Percentiles rank a stretch among this genome's conserved stretches.
Conservation (phyloP, 2,888 invertebrate species). For the Perdita meconis region DNA sequence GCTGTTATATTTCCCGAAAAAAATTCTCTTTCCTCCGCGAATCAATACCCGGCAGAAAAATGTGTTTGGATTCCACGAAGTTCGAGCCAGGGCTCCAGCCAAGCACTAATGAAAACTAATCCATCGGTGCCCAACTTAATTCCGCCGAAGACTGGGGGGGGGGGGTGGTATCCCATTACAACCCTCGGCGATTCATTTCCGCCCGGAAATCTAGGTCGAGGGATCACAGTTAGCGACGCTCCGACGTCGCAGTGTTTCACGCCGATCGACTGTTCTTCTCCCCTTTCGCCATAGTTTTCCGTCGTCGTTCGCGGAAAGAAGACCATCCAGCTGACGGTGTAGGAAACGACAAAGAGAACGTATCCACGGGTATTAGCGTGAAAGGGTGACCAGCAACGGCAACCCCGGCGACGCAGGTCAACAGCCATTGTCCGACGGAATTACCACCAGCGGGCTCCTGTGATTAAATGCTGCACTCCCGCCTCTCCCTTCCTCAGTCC, state of each 20-base stretch:
- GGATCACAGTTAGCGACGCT: background rate
- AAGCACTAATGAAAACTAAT: background rate
- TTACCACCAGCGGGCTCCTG: conserved; percentile 72
- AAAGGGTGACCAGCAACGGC: conserved; percentile 59
- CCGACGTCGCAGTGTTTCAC: background rate
- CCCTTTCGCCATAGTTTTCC: conserved; percentile 16
- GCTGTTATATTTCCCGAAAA: too few species aligned
- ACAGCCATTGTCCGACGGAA: conserved; percentile 75
- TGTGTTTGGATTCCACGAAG: too few species aligned
- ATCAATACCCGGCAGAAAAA: too few species aligned
- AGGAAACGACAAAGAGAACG: conserved; percentile 27
- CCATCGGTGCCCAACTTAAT: background rate
- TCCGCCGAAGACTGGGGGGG: background rate
- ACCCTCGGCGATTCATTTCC: conserved; percentile 11
- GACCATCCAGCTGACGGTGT: background rate
- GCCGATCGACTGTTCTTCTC: conserved; percentile 22
- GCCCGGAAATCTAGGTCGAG: conserved; percentile 10
- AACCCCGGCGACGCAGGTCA: conserved; percentile 63
- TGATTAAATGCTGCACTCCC: conserved; percentile 71
- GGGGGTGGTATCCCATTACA: background rate
- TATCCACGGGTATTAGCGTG: conserved; percentile 62
- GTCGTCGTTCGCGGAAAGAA: background rate
- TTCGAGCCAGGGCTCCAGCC: background rate
- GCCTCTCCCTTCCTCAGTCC: conserved; percentile 11
- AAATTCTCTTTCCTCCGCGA: too few species aligned